Evolutionary conservation across 1,140 invertebrate species (phyloP), one percentile per base, ranked within the genome.

Genomic region (Bombus huntii): DNA sequence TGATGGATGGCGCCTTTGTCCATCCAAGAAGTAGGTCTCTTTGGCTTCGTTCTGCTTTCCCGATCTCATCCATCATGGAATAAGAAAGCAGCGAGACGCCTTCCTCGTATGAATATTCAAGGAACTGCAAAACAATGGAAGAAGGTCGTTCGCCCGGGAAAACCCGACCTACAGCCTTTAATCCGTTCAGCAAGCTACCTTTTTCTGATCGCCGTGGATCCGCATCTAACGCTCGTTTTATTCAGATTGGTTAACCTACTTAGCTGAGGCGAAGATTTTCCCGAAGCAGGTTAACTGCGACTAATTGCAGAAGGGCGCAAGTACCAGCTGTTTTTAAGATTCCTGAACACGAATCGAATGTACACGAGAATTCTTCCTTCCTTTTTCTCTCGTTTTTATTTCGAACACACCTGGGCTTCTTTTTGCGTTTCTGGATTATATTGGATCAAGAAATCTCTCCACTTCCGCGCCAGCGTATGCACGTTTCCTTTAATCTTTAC

Each of bases 61-160:
- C 34, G 84, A 77, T 85, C 83, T 74, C 90, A 92, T 92, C 90
- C 85, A 92, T 92, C 91, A 92, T 87, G 71, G 74, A 82, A 62
- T 87, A 87, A 92, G 91, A 90, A 92, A 90, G 83, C 80, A 68
- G 66, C 72, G 81, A 68, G 85, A 84, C 89, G 85, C 78, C 73
- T 82, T 89, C 68, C 75, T 85, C 77, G 75, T 82, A 83, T 88
- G 85, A 88, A 92, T 92, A 91, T 91, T 89, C 88, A 90, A 59
- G 53, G 59, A 84, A 85, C 72, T 81, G 80, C 62, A 79, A 87
- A 86, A 87, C 85, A 81, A 83, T 78, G 79, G 39, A 72, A 28
- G 65, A 86, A 59, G 73, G 80, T 66, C 37, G 81, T 37, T 44
- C 31, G 22, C 37, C 15, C 18, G 53, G 31, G n/a, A 47, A 62